Evolutionary conservation across 2,888 invertebrate genomes (phyloP).

Genomic region (Synanthedon vespiformis): DNA sequence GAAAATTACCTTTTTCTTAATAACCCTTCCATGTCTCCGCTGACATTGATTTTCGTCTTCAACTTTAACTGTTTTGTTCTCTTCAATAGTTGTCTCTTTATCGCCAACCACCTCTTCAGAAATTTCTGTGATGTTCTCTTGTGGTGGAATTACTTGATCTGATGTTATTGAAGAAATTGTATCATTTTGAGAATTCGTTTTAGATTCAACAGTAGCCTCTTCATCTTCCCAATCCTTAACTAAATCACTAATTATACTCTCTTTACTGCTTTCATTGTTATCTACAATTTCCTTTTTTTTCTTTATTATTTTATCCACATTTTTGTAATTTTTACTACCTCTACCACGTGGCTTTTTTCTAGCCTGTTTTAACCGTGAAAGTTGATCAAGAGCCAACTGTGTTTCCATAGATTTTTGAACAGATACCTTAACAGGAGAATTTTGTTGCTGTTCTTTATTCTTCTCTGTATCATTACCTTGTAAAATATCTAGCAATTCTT

Average conservation of each 20-base stretch:
- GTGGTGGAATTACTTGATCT: slow-evolving; percentile 15
- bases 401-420: slow-evolving; percentile 29
- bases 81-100: neutral
- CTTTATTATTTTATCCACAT: slow-evolving; percentile 1
- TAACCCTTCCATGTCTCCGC: slow-evolving; percentile 64
- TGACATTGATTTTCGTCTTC: slow-evolving; percentile 43
- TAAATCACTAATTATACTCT: slow-evolving; percentile 53
- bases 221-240: slow-evolving; percentile 70
- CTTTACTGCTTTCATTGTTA: slow-evolving; percentile 5
- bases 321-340: slow-evolving; percentile 5
- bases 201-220: slow-evolving; percentile 21
- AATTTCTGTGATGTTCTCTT: slow-evolving; percentile 11
- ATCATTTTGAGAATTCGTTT: slow-evolving; percentile 16
- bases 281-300: slow-evolving; percentile 9
- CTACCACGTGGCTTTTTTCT: neutral
- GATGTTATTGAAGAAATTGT: slow-evolving; percentile 15
- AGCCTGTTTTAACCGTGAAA: slow-evolving; percentile 30
- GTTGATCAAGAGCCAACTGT: slow-evolving; percentile 48
- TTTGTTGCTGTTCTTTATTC: slow-evolving; percentile 14
- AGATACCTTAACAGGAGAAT: slow-evolving; percentile 12
- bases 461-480: slow-evolving; percentile 49
- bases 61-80: slow-evolving; percentile 10
- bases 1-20: slow-evolving; percentile 81
- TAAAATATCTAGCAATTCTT: slow-evolving; percentile 55
- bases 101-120: neutral